Conservation (phyloP, 2,888 invertebrate genomes). For the Orchesella flavescens region DNA sequence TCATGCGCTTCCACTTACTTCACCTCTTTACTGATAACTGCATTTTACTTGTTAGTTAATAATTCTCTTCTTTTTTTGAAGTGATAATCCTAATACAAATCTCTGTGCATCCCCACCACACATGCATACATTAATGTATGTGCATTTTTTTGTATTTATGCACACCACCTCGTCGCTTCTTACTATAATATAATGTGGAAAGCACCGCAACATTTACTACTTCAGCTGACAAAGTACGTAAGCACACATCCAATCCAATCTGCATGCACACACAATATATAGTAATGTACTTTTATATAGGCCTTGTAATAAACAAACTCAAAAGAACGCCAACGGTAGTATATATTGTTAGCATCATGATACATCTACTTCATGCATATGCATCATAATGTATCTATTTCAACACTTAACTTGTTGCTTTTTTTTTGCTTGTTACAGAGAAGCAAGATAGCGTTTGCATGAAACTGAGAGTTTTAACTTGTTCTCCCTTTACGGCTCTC, state of each 20-base stretch:
- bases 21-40: constrained; percentile 44
- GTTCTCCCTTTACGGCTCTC: constrained; percentile 48
- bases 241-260: constrained; percentile 13
- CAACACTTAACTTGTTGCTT: constrained; percentile 1
- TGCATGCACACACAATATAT: not conserved
- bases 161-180: not conserved
- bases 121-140: not conserved
- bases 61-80: not conserved
- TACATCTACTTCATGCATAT: not conserved
- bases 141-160: not conserved
- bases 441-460: constrained; percentile 26
- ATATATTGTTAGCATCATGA: not conserved
- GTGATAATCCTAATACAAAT: constrained; percentile 16
- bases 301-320: constrained; percentile 19
- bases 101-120: not conserved
- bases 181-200: not conserved
- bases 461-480: constrained; percentile 58
- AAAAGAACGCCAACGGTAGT: no score
- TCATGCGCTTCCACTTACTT: constrained; percentile 32
- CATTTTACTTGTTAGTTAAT: constrained; percentile 37
- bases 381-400: not conserved
- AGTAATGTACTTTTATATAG: not conserved
- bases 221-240: constrained; percentile 61
- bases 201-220: constrained; percentile 61
- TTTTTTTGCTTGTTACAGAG: constrained; percentile 37